These are phyloP conservation scores for Deilephila porcellus DNA, from an alignment of 2,888 invertebrate species.

Conservation along the genomic window DNA sequence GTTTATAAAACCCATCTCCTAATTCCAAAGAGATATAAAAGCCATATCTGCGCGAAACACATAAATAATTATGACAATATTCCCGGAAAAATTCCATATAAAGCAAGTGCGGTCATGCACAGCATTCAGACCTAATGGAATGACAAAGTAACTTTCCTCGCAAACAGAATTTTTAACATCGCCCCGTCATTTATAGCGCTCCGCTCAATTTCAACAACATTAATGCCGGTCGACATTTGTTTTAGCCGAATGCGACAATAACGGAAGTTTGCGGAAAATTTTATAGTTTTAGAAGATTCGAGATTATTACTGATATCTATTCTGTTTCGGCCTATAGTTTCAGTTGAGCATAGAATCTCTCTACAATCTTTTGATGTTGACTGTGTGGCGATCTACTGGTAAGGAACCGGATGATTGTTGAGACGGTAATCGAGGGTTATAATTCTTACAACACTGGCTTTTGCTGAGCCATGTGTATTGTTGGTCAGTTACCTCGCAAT, in stretches of 20 bases:
- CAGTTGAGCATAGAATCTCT: too few relatives aligned
- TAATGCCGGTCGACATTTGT: conserved; percentile 29
- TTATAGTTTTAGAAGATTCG: too few relatives aligned
- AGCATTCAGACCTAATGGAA: conserved; percentile 34
- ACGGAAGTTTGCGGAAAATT: neutral
- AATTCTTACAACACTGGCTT: too few relatives aligned
- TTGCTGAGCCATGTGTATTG: too few relatives aligned
- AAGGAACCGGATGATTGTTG: too few relatives aligned
- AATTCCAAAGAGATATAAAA: neutral
- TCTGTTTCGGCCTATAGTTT: neutral
- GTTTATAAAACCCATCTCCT: too few relatives aligned
- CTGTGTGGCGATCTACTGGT: too few relatives aligned
- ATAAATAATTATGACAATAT: conserved; percentile 1
- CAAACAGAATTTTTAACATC: conserved; percentile 39
- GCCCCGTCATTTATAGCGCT: conserved; percentile 28
- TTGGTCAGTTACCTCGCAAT: too few relatives aligned
- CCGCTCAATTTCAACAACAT: conserved; percentile 29
- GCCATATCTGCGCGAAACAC: neutral
- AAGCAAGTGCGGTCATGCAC: conserved; percentile 33
- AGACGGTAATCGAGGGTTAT: too few relatives aligned
- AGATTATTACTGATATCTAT: too few relatives aligned
- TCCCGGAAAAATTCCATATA: conserved; percentile 26
- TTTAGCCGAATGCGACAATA: conserved; percentile 28
- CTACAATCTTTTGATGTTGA: too few relatives aligned
- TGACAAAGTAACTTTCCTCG: conserved; percentile 34